These are phyloP conservation scores for Apamea sordens DNA, from an alignment of 2,888 invertebrate species.

Conservation along the genomic window DNA sequence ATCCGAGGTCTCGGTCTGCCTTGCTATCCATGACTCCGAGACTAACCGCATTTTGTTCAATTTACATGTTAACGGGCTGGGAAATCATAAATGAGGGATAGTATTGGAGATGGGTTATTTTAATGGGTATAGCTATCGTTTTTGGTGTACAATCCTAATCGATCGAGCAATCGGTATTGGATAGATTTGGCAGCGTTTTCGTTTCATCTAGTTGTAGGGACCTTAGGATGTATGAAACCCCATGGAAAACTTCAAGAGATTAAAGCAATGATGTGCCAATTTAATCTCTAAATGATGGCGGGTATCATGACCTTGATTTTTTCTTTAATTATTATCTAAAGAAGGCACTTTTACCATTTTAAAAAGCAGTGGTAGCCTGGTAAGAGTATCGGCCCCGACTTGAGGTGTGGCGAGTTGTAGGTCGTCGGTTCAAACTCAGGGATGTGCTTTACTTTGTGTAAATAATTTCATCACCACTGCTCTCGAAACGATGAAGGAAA, in stretches of 20 bases:
- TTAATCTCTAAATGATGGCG: background rate
- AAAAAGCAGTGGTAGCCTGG: too few species aligned
- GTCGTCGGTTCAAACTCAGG: too few species aligned
- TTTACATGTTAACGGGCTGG: slow-evolving; percentile 53
- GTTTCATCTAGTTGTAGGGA: background rate
- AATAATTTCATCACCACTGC: background rate
- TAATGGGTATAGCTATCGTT: background rate
- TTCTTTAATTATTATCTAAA: too few species aligned
- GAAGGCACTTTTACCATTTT: background rate
- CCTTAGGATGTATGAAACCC: background rate
- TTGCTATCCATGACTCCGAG: slow-evolving; percentile 38
- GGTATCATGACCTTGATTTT: background rate
- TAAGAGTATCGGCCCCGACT: too few species aligned
- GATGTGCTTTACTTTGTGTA: too few species aligned
- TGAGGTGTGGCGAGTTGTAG: too few species aligned
- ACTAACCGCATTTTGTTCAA: slow-evolving; percentile 61
- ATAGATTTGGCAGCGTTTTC: background rate
- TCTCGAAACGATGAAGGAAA: background rate
- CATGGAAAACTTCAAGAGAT: too few species aligned
- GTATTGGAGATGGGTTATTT: slow-evolving; percentile 27
- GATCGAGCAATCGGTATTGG: background rate
- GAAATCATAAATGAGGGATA: slow-evolving; percentile 44
- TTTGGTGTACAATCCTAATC: background rate
- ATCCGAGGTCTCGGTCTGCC: slow-evolving; percentile 26
- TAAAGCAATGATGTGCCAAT: too few species aligned